These are phyloP conservation scores for Sinotaia quadrata DNA, from an alignment of 2,888 invertebrate species.

Conservation along the genomic window DNA sequence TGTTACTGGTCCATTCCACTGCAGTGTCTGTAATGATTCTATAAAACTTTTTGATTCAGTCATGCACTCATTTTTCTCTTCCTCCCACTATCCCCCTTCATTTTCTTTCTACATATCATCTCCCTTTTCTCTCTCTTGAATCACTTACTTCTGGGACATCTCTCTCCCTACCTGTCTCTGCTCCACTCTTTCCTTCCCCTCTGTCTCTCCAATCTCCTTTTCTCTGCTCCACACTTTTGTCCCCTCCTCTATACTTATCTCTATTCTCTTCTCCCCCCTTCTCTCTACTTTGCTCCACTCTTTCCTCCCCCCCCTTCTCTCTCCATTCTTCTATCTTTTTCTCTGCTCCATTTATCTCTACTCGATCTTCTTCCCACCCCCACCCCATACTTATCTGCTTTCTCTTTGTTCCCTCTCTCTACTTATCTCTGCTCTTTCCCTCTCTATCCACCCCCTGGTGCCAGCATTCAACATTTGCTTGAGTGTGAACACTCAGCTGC, in stretches of 20 bases:
- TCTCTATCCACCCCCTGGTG: not conserved
- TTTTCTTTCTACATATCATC: not conserved
- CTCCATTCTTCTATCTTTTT: not conserved
- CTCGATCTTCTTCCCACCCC: not conserved
- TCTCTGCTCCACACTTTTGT: constrained; percentile 1
- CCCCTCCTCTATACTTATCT: not conserved
- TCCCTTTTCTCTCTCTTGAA: not conserved
- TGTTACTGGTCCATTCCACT: no score
- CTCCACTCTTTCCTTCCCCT: not conserved
- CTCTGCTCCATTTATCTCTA: not conserved
- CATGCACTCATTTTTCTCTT: not conserved
- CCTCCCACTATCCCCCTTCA: not conserved
- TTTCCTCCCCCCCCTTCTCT: not conserved
- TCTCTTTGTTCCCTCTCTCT: not conserved
- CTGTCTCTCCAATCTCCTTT: not conserved
- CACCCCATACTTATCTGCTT: not conserved
- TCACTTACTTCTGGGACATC: not conserved
- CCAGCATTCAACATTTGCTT: not conserved
- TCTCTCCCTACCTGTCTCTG: not conserved
- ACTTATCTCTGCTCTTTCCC: not conserved
- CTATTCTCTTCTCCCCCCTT: not conserved
- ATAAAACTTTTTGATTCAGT: no score
- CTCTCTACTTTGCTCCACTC: not conserved
- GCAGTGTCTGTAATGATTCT: no score
- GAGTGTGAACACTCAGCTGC: no score